phyloP scores from a whole-genome alignment of 2,113 vertebrate genomes.

The Lophius piscatorius region DNA sequence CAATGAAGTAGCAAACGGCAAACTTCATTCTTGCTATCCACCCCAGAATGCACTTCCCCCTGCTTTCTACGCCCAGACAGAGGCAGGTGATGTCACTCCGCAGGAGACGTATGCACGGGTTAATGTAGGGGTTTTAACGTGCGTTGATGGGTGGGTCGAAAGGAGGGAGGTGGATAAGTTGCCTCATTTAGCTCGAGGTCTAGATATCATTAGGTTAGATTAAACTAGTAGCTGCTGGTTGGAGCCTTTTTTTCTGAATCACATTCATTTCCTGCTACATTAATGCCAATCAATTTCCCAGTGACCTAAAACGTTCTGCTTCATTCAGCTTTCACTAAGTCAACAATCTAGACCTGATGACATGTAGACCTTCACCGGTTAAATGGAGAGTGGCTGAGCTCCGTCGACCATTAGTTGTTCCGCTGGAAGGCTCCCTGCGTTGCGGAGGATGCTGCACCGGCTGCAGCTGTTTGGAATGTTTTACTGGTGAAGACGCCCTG shows the following conservation, averaged over 20 bases:
- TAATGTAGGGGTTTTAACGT: too few relatives aligned
- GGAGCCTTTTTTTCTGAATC: too few relatives aligned
- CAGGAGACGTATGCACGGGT: background rate
- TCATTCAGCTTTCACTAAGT: too few relatives aligned
- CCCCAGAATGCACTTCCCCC: constrained; percentile 33
- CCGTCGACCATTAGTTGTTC: constrained; percentile 73
- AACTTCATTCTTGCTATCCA: constrained; percentile 46
- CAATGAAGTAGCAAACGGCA: constrained; percentile 43
- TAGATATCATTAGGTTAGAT: constrained; percentile 27
- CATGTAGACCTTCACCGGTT: constrained; percentile 43
- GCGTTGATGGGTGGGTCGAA: constrained; percentile 3
- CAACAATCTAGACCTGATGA: constrained; percentile 35
- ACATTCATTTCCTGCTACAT: background rate
- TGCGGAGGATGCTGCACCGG: constrained; percentile 81
- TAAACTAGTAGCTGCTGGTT: too few relatives aligned
- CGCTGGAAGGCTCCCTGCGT: constrained; percentile 84
- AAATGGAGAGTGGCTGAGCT: constrained; percentile 3
- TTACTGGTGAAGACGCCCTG: constrained; percentile 91
- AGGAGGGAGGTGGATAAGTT: too few relatives aligned
- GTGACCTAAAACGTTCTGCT: too few relatives aligned
- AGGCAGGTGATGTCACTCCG: too few relatives aligned
- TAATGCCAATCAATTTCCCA: background rate
- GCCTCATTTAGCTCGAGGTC: constrained; percentile 48
- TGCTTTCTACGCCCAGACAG: too few relatives aligned
- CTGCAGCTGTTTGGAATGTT: constrained; percentile 83